Base-by-base conservation (phyloP, 1,140 invertebrate genomes). In the Temnothorax nylanderi region DNA sequence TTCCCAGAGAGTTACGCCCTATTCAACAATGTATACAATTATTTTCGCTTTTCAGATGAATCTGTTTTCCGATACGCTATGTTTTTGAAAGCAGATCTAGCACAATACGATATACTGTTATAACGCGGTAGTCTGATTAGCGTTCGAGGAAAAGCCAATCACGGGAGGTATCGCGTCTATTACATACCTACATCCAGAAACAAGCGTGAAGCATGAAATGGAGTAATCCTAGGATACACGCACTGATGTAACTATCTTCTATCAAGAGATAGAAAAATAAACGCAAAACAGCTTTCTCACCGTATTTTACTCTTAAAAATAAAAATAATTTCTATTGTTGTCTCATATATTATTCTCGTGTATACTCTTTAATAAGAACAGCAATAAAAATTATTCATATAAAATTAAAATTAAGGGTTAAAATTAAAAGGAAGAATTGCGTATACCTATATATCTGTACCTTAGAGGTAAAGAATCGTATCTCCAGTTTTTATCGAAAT, bases 261-360 rank as follows among this genome's bases (percentile, higher is more conserved):
- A 26, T 56, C 1, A n/a, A 44, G 21, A 44, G 1, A 21, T 37
- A 44, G 0, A 54, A 54, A 78, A 44, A 11, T 18, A 0, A 81
- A 44, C 1, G 34, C 8, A 21, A 5, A 54, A 44, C 13, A 54
- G 5, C 5, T 37, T 18, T 71, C 26, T 21, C 18, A 34, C 32
- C 47, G 2, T 80, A 37, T 78, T 51, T 78, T n/a, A 65, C 49
- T 65, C 4, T 69, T 21, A 41, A 54, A 80, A 16, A 47, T 47
- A 47, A 11, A 32, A 76, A 62, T 44, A 32, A 56, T 58, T 4
- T 21, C 3, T 41, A 16, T 37, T n/a, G 1, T 6, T 4, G 3
- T 10, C 6, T 56, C 16, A 41, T 41, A 21, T n/a, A 54, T 76
- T 76, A 60, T 67, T 65, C 10, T 34, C 6, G 2, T 21, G 4